phyloP scores from a whole-genome alignment of 2,888 invertebrate species.

The Drosophila parthenogenetica region DNA sequence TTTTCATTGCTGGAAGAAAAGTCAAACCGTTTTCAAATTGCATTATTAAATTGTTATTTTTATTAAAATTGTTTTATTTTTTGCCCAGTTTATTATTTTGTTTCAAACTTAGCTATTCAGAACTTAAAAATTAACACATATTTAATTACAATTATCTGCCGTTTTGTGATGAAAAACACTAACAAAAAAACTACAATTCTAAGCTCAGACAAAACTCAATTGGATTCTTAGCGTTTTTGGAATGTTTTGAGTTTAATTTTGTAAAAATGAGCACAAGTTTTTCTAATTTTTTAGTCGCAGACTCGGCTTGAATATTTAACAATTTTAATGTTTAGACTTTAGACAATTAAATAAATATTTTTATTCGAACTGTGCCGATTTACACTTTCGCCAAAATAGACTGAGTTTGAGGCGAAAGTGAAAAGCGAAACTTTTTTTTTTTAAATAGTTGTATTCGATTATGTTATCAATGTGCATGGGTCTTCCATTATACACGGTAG shows the following conservation, averaged over 20 bases:
- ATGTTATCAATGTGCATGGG: slow-evolving; percentile 42
- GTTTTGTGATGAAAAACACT: slow-evolving; percentile 15
- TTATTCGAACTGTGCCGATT: not conserved
- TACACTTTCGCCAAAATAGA: not conserved
- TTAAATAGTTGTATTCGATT: slow-evolving; percentile 42
- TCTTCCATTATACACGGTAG: slow-evolving; percentile 33
- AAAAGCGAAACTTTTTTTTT: slow-evolving; percentile 11
- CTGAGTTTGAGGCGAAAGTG: not conserved
- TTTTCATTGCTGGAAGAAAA: not conserved
- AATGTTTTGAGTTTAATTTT: slow-evolving; percentile 9
- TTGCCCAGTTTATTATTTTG: slow-evolving; percentile 36
- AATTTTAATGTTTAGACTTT: slow-evolving; percentile 15
- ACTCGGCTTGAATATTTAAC: slow-evolving; percentile 42
- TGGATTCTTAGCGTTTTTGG: not conserved
- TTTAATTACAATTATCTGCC: slow-evolving; percentile 8
- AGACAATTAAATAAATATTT: slow-evolving; percentile 19
- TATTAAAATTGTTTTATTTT: slow-evolving; percentile 66
- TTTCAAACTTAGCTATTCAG: slow-evolving; percentile 6
- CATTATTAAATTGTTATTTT: slow-evolving; percentile 63
- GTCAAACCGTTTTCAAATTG: not conserved
- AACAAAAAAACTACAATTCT: slow-evolving; percentile 39
- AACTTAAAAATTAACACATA: slow-evolving; percentile 28
- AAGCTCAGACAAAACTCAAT: slow-evolving; percentile 24
- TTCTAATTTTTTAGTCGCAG: slow-evolving; percentile 11
- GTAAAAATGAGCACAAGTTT: slow-evolving; percentile 50